Base-by-base conservation (phyloP, 1,140 invertebrate genomes). In the Drosophila miranda region DNA sequence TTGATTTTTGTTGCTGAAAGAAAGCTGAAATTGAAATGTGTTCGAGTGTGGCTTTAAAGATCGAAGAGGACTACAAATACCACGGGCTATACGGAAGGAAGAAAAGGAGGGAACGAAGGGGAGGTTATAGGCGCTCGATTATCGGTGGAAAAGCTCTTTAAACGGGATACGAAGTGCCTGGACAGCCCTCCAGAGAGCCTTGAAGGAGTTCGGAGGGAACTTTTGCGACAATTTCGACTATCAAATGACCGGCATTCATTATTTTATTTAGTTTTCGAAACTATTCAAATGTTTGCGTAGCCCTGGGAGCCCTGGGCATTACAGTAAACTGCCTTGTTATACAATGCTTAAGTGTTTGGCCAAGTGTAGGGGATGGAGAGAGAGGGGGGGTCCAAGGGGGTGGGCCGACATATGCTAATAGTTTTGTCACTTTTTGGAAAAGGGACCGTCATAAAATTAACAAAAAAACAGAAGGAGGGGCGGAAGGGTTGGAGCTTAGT, bases 271-370 rank as follows among this genome's bases (percentile, higher is more conserved):
- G 66, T 69, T 69, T 68, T n/a, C 51, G 34, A 13, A 69, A 69
- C 66, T 69, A 69, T 69, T 69, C 66, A 56, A 69, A 69, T 69
- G 66, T 41, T 67, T 60, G 55, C 56, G 28, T 7, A 14, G 58
- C 38, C 49, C 62, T 55, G 62, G 62, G 66, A 68, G 52, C 63
- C 63, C 66, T 69, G 34, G 55, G 63, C 66, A 69, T 69, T 69
- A 69, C 68, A 64, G 13, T 64, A 64, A 74, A 73, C 62, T 73
- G 71, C 71, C 67, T 70, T 74, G 71, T 74, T 74, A 73, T 73
- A 74, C 71, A 74, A 56, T 57, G 59, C 71, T 74, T 74, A 74
- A 74, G 69, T 73, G 69, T 42, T 49, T 14, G 51, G 26, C 66
- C 43, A 55, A 16, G 50, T 63, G 16, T 16, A 16, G 16, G 16